Conservation (phyloP, 2,797 vertebrate genomes). For the Sparus aurata region DNA sequence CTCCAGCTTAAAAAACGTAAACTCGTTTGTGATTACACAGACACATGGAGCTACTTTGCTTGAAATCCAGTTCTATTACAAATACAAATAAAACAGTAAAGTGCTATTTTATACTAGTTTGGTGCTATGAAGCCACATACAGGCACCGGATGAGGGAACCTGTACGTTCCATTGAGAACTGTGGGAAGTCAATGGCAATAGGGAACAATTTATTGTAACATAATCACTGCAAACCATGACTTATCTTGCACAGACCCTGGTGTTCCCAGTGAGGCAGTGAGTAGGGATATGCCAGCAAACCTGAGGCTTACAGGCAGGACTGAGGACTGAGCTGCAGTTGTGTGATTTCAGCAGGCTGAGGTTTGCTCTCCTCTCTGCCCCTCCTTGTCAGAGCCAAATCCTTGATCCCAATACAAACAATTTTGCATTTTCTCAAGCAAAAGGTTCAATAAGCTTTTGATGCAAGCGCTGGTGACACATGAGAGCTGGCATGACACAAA, state of each 20-base stretch:
- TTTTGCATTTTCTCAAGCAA: conserved; percentile 62
- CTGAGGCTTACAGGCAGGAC: conserved; percentile 68
- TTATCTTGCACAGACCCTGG: conserved; percentile 70
- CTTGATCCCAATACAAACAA: conserved; percentile 62
- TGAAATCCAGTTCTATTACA: too few relatives aligned
- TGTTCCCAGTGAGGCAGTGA: conserved; percentile 69
- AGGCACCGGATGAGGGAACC: conserved; percentile 12
- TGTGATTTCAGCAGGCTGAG: conserved; percentile 74
- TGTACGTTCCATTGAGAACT: conserved; percentile 21
- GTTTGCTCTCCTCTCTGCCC: conserved; percentile 50
- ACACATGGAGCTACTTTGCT: too few relatives aligned
- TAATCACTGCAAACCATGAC: conserved; percentile 74
- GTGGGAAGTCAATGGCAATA: conserved; percentile 30
- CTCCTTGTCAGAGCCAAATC: conserved; percentile 53
- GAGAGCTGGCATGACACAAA: conserved; percentile 50
- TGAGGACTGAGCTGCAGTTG: conserved; percentile 67
- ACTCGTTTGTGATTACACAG: too few relatives aligned
- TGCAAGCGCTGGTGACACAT: conserved; percentile 31
- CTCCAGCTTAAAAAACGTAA: too few relatives aligned
- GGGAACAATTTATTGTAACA: conserved; percentile 63
- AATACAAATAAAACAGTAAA: too few relatives aligned
- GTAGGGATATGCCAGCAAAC: conserved; percentile 63
- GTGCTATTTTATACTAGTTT: background rate
- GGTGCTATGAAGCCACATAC: conserved; percentile 58
- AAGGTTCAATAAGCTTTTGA: conserved; percentile 55